phyloP scores from a whole-genome alignment of 1,140 invertebrate species.

The Drosophila willistoni region DNA sequence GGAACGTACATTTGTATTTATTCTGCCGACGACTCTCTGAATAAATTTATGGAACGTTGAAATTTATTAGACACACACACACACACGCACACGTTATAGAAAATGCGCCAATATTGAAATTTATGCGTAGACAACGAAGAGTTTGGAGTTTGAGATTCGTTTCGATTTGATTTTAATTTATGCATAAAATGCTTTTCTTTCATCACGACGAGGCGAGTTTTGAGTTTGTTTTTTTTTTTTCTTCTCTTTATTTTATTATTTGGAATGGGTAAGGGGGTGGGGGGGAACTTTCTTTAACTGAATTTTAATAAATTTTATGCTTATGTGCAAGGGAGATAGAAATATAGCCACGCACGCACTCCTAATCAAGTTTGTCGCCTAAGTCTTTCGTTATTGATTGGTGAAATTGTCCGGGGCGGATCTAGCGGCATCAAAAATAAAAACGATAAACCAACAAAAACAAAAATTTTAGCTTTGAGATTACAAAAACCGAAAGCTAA shows the following conservation, averaged over 20 bases:
- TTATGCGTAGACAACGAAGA: constrained; percentile 60
- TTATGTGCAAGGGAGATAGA: constrained; percentile 36
- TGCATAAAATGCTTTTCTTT: constrained; percentile 81
- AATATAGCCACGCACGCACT: constrained; percentile 48
- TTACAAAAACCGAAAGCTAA: constrained; percentile 33
- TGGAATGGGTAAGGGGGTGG: not conserved
- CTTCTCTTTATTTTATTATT: constrained; percentile 3
- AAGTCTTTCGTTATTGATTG: constrained; percentile 82
- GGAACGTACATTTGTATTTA: constrained; percentile 13
- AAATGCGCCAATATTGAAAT: constrained; percentile 79
- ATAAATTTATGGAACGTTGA: constrained; percentile 69
- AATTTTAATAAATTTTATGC: constrained; percentile 82
- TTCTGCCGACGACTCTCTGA: constrained; percentile 48
- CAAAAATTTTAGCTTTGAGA: not conserved
- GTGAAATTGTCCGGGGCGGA: constrained; percentile 71
- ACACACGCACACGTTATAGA: constrained; percentile 39
- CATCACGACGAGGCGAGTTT: constrained; percentile 68
- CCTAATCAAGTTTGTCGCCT: constrained; percentile 79
- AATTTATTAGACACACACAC: constrained; percentile 16
- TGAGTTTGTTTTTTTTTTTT: constrained; percentile 19
- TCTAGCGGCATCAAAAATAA: constrained; percentile 53
- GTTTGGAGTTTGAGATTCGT: constrained; percentile 55
- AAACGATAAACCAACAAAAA: constrained; percentile 4
- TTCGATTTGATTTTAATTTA: constrained; percentile 81
- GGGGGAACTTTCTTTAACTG: constrained; percentile 77